phyloP scores from a whole-genome alignment of 2,797 vertebrate genomes.

The Macropodus opercularis region DNA sequence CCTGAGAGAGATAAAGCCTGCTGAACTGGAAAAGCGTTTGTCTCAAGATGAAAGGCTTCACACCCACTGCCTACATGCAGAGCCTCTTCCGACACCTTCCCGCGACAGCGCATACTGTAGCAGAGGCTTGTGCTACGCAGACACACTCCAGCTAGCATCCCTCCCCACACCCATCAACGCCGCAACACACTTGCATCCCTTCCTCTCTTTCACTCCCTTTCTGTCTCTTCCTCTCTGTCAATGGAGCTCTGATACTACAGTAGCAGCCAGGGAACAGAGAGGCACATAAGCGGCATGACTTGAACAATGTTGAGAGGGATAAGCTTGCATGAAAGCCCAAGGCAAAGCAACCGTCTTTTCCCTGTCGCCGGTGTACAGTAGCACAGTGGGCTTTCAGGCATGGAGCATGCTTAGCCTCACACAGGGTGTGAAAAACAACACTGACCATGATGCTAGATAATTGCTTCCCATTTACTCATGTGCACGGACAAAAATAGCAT shows the following conservation, averaged over 20 bases:
- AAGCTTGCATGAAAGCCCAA: slow-evolving; percentile 68
- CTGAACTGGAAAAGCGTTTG: slow-evolving; percentile 82
- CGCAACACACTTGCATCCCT: slow-evolving; percentile 77
- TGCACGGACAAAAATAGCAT: slow-evolving; percentile 83
- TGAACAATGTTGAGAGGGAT: slow-evolving; percentile 66
- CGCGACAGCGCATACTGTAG: slow-evolving; percentile 80
- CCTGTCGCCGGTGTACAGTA: slow-evolving; percentile 57
- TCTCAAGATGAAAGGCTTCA: slow-evolving; percentile 87
- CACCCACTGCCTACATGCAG: slow-evolving; percentile 85
- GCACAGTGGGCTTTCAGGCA: slow-evolving; percentile 70
- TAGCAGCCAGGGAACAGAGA: slow-evolving; percentile 59
- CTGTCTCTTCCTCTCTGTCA: slow-evolving; percentile 63
- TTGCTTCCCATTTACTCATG: slow-evolving; percentile 84
- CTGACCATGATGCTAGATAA: slow-evolving; percentile 84
- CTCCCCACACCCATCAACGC: slow-evolving; percentile 79
- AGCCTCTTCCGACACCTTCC: slow-evolving; percentile 83
- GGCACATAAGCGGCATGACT: slow-evolving; percentile 70
- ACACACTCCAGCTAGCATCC: slow-evolving; percentile 78
- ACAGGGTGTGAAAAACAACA: slow-evolving; percentile 81
- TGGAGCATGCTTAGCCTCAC: slow-evolving; percentile 77
- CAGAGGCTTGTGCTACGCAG: slow-evolving; percentile 77
- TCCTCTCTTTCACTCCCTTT: slow-evolving; percentile 59
- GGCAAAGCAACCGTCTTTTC: slow-evolving; percentile 69
- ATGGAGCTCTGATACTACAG: slow-evolving; percentile 69
- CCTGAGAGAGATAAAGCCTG: slow-evolving; percentile 60